These are phyloP conservation scores for Triplophysa tibetana DNA, from an alignment of 2,113 vertebrate genomes.

Conservation along the genomic window DNA sequence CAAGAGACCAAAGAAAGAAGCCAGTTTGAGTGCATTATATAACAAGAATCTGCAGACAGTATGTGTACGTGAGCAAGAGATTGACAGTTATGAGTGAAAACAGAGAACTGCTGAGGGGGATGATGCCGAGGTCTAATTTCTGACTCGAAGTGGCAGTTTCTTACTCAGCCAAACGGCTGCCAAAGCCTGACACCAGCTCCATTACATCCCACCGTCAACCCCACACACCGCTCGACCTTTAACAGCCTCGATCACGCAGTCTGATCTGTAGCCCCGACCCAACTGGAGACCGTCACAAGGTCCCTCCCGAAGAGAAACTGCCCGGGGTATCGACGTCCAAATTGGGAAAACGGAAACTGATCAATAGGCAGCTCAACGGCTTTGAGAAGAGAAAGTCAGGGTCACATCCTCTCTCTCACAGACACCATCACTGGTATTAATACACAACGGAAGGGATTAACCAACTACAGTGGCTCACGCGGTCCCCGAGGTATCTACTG, in stretches of 20 bases:
- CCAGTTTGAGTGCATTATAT: constrained; percentile 53
- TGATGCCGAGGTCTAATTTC: constrained; percentile 46
- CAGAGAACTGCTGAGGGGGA: constrained; percentile 35
- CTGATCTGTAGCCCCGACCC: constrained; percentile 12
- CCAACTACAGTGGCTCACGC: constrained; percentile 62
- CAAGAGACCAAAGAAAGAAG: constrained; percentile 47
- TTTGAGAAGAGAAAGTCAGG: constrained; percentile 24
- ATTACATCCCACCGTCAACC: constrained; percentile 17
- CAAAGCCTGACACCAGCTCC: constrained; percentile 49
- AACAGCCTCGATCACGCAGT: constrained; percentile 31
- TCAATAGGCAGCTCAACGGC: constrained; percentile 35
- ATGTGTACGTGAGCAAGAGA: neutral
- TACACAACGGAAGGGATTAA: constrained; percentile 61
- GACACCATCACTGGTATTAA: constrained; percentile 31
- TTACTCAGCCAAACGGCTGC: constrained; percentile 41
- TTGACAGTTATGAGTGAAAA: constrained; percentile 33
- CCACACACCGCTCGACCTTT: constrained; percentile 43
- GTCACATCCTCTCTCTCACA: constrained; percentile 25
- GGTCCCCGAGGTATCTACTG: constrained; percentile 53
- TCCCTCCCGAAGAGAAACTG: constrained; percentile 15
- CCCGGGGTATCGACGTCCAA: constrained; percentile 39
- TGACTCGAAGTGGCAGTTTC: constrained; percentile 37
- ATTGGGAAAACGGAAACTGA: constrained; percentile 31
- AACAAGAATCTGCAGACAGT: constrained; percentile 15
- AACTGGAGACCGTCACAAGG: neutral